These are phyloP conservation scores for Sylvicola cinctus DNA, from an alignment of 2,888 invertebrate species.

Conservation along the genomic window DNA sequence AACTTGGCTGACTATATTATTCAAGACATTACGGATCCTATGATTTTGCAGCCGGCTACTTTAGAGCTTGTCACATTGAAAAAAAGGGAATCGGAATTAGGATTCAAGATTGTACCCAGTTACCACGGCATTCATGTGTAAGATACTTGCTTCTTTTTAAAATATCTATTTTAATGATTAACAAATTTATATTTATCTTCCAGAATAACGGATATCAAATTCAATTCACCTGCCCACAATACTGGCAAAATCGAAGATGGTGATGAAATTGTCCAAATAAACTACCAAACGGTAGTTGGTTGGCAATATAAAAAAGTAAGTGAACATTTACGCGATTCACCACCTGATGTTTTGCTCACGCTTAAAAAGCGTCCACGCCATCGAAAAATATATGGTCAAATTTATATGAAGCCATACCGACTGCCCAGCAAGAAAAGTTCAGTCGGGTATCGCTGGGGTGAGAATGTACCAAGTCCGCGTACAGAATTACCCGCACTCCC, in stretches of 20 bases:
- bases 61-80: constrained; percentile 71
- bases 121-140: constrained; percentile 49
- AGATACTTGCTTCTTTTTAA: constrained; percentile 9
- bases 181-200: constrained; percentile 12
- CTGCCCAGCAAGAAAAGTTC: constrained; percentile 50
- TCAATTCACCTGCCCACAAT: constrained; percentile 79
- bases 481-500: constrained; percentile 37
- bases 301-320: constrained; percentile 66
- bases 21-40: constrained; percentile 70
- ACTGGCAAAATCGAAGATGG: constrained; percentile 86
- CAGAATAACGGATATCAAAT: constrained; percentile 75
- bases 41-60: constrained; percentile 80
- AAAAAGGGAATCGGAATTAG: constrained; percentile 71
- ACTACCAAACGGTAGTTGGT: constrained; percentile 53
- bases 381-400: constrained; percentile 53
- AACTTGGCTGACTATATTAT: constrained; percentile 69
- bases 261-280: constrained; percentile 86
- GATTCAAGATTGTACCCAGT: constrained; percentile 73
- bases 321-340: constrained; percentile 49
- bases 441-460: constrained; percentile 42
- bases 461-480: constrained; percentile 44
- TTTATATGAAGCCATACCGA: constrained; percentile 44
- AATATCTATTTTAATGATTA: not conserved
- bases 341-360: constrained; percentile 61
- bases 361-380: constrained; percentile 68